Evolutionary conservation across 2,888 invertebrate species (phyloP).

Genomic region (Eristalis arbustorum): DNA sequence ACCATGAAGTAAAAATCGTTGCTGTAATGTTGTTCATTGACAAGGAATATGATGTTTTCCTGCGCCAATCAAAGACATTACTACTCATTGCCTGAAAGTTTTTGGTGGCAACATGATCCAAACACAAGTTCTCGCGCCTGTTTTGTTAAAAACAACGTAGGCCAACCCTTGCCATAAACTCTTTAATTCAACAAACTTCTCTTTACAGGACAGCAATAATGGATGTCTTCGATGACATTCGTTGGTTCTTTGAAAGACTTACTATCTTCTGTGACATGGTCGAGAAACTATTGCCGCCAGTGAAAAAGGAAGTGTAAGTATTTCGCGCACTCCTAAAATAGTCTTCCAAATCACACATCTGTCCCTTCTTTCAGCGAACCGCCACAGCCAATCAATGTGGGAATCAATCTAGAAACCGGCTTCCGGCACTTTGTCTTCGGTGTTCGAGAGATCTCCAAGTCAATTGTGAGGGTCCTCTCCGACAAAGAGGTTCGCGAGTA

Average conservation of each 20-base stretch:
- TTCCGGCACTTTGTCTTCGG: constrained; percentile 71
- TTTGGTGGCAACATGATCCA: too few relatives aligned
- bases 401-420: constrained; percentile 69
- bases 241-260: constrained; percentile 72
- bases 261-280: constrained; percentile 68
- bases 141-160: too few relatives aligned
- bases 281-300: constrained; percentile 70
- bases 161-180: too few relatives aligned
- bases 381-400: constrained; percentile 19
- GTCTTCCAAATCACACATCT: not conserved
- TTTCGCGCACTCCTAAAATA: too few relatives aligned
- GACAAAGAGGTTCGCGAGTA: constrained; percentile 72
- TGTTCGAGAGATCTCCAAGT: constrained; percentile 71
- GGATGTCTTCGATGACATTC: constrained; percentile 68
- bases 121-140: too few relatives aligned
- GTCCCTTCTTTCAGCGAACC: constrained; percentile 44
- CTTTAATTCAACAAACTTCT: not conserved
- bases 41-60: too few relatives aligned
- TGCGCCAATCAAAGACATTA: too few relatives aligned
- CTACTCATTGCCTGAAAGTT: too few relatives aligned
- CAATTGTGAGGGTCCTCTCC: constrained; percentile 71
- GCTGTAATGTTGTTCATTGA: too few relatives aligned
- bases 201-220: constrained; percentile 11
- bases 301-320: constrained; percentile 53
- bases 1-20: too few relatives aligned